Percentiles rank a stretch among this genome's conserved stretches.
Conservation (phyloP, 1,140 invertebrate genomes). For the Melipona quadrifasciata region DNA sequence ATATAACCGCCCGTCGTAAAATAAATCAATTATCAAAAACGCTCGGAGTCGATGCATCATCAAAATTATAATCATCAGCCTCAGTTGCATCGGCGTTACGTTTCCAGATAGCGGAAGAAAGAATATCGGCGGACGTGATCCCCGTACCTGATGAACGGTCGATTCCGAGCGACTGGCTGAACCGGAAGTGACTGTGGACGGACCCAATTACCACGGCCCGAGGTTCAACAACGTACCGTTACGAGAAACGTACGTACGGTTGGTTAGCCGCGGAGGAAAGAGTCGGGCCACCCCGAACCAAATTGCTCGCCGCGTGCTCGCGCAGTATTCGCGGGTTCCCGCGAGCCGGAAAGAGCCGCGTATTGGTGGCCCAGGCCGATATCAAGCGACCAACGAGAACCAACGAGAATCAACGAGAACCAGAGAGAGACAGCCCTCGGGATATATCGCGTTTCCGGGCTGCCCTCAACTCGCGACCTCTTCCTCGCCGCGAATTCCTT, state of each 20-base stretch:
- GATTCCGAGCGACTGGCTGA: conserved; percentile 30
- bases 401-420: conserved; percentile 5
- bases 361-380: conserved; percentile 26
- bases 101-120: conserved; percentile 21
- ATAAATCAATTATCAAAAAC: neutral
- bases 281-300: conserved; percentile 65
- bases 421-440: conserved; percentile 52
- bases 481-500: conserved; percentile 63
- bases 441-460: conserved; percentile 70
- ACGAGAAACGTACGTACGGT: conserved; percentile 30
- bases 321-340: conserved; percentile 46
- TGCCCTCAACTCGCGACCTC: conserved; percentile 64
- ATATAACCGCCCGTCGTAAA: neutral
- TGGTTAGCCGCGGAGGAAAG: neutral
- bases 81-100: neutral
- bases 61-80: neutral
- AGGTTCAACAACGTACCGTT: conserved; percentile 59
- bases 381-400: conserved; percentile 13
- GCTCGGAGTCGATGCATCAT: neutral
- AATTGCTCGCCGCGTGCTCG: conserved; percentile 49
- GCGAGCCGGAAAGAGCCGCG: conserved; percentile 33
- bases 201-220: conserved; percentile 64
- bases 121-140: conserved; percentile 27
- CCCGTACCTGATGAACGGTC: conserved; percentile 43
- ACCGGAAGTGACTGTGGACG: conserved; percentile 52